phyloP scores from a whole-genome alignment of 2,113 vertebrate genomes.

The Junco hyemalis region DNA sequence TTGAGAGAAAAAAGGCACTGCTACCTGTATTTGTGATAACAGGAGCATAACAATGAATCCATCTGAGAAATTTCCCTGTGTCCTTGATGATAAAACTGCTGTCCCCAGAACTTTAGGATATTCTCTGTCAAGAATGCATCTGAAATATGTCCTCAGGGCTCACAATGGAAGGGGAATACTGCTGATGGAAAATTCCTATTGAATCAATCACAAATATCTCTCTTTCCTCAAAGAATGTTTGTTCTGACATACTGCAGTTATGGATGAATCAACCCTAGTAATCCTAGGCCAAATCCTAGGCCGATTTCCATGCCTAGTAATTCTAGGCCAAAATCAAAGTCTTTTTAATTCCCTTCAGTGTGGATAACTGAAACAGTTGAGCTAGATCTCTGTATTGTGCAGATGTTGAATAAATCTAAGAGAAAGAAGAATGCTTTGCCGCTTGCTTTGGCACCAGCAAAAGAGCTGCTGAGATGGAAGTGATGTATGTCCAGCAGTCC shows the following conservation, averaged over 20 bases:
- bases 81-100: background rate
- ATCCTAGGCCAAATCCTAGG: background rate
- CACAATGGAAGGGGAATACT: background rate
- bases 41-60: accelerated
- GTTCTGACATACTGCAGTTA: background rate
- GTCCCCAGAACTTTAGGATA: background rate
- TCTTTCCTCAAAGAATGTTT: background rate
- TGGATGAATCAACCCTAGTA: background rate
- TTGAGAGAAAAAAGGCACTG: background rate
- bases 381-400: background rate
- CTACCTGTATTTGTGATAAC: background rate
- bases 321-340: background rate
- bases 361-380: background rate
- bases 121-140: background rate
- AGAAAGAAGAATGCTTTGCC: background rate
- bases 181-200: background rate
- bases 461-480: background rate
- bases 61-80: background rate
- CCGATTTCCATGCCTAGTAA: background rate
- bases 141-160: background rate
- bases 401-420: background rate
- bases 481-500: background rate
- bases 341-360: background rate
- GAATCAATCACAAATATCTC: background rate
- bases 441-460: accelerated